A percentile compares a stretch with the other conserved stretches of the same genome.
Conservation (phyloP, 2,113 vertebrate genomes). For the Fukomys damarensis region DNA sequence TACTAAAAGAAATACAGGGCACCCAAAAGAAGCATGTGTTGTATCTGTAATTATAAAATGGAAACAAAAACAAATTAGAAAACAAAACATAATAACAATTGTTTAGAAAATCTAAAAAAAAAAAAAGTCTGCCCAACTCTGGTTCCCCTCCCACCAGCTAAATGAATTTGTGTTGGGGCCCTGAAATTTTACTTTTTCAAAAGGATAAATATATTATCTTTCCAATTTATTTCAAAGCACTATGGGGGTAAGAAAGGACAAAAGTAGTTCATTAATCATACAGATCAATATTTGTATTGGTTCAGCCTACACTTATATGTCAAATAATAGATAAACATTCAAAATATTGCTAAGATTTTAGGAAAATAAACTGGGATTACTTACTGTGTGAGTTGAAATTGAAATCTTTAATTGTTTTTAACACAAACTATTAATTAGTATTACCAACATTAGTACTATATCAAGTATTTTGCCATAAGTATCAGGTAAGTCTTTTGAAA, state of each 20-base stretch:
- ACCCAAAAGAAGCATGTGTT: background rate
- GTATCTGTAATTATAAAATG: background rate
- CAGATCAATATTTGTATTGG: background rate
- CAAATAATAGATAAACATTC: background rate
- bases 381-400: background rate
- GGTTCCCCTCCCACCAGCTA: background rate
- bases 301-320: background rate
- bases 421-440: background rate
- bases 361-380: background rate
- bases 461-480: background rate
- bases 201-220: background rate
- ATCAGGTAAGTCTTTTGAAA: background rate
- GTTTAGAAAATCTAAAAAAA: background rate
- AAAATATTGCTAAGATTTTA: background rate
- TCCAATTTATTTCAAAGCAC: background rate
- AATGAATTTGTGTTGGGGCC: background rate
- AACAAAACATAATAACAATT: background rate
- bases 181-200: background rate
- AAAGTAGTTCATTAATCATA: background rate
- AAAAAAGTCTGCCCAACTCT: background rate
- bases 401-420: background rate
- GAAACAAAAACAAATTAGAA: background rate
- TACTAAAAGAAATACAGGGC: fast-evolving
- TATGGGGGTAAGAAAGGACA: background rate
- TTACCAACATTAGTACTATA: background rate